Percentiles rank a stretch among this genome's conserved stretches.
Evolutionary conservation across 2,888 invertebrate species (phyloP).

Genomic region (Enchytraeus crypticus): DNA sequence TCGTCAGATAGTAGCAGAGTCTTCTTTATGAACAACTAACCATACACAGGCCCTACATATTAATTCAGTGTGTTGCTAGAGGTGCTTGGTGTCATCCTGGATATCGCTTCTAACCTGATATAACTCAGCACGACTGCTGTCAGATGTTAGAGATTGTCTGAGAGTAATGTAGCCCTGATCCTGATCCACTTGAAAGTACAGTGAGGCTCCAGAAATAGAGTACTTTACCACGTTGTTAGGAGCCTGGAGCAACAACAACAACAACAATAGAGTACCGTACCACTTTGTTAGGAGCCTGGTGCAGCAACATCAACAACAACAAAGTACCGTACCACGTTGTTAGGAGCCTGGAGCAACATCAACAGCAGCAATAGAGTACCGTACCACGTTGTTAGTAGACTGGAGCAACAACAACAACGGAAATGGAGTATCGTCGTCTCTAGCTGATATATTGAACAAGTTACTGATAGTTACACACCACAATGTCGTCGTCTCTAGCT

Average conservation of each 20-base stretch:
- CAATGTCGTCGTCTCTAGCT: slow-evolving; percentile 18
- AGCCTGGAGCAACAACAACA: slow-evolving; percentile 19
- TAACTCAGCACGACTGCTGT: too few species aligned
- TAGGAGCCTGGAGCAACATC: slow-evolving; percentile 27
- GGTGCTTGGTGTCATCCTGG: too few species aligned
- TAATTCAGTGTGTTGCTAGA: too few species aligned
- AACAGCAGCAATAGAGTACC: slow-evolving; percentile 30
- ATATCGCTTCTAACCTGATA: too few species aligned
- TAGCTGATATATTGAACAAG: slow-evolving; percentile 32
- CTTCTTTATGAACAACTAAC: too few species aligned
- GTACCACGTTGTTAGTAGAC: slow-evolving; percentile 35
- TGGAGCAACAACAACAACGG: slow-evolving; percentile 23
- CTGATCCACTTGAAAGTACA: slow-evolving; percentile 34
- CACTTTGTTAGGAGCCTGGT: slow-evolving; percentile 33
- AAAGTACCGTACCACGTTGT: slow-evolving; percentile 34
- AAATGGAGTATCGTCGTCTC: slow-evolving; percentile 30
- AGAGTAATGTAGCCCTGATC: slow-evolving; percentile 31
- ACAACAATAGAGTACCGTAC: slow-evolving; percentile 32
- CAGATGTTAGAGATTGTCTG: slow-evolving; percentile 22
- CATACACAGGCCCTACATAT: too few species aligned
- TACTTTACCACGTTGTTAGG: slow-evolving; percentile 37
- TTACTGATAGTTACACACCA: slow-evolving; percentile 12
- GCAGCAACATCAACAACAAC: slow-evolving; percentile 30
- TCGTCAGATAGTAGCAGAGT: too few species aligned
- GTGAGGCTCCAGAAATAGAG: slow-evolving; percentile 22